These are phyloP conservation scores for Agrochola lychnidis DNA, from an alignment of 2,888 invertebrate species.

Conservation along the genomic window DNA sequence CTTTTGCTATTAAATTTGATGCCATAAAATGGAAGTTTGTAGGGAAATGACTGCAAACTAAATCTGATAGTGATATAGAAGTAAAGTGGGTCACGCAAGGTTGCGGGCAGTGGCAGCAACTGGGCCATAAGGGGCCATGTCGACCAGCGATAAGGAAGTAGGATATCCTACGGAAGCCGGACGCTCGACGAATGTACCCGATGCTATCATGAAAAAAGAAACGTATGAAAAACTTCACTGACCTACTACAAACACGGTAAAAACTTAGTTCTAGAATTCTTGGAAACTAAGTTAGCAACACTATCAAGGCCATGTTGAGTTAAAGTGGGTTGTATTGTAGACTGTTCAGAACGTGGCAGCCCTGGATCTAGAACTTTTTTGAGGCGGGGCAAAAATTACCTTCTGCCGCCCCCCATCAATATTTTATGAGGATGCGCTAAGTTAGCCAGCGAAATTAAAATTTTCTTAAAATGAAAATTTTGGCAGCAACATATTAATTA, in stretches of 20 bases:
- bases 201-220: slow-evolving; percentile 79
- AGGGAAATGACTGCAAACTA: slow-evolving; percentile 75
- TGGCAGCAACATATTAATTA: no score
- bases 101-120: slow-evolving; percentile 62
- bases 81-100: slow-evolving; percentile 80
- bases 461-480: no score
- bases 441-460: no score
- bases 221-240: slow-evolving; percentile 66
- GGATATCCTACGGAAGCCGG: slow-evolving; percentile 83
- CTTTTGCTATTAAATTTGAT: slow-evolving; percentile 72
- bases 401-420: no score
- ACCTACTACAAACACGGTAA: slow-evolving; percentile 67
- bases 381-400: no score
- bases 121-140: slow-evolving; percentile 65
- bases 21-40: slow-evolving; percentile 73
- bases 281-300: slow-evolving; percentile 41
- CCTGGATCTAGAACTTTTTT: no score
- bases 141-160: slow-evolving; percentile 80
- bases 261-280: slow-evolving; percentile 44
- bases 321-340: slow-evolving; percentile 46
- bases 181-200: slow-evolving; percentile 72
- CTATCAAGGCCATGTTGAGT: slow-evolving; percentile 33
- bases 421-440: no score
- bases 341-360: slow-evolving; percentile 17
- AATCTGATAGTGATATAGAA: slow-evolving; percentile 76